Base-by-base conservation (phyloP, 2,797 vertebrate genomes). In the Dryobates pubescens region DNA sequence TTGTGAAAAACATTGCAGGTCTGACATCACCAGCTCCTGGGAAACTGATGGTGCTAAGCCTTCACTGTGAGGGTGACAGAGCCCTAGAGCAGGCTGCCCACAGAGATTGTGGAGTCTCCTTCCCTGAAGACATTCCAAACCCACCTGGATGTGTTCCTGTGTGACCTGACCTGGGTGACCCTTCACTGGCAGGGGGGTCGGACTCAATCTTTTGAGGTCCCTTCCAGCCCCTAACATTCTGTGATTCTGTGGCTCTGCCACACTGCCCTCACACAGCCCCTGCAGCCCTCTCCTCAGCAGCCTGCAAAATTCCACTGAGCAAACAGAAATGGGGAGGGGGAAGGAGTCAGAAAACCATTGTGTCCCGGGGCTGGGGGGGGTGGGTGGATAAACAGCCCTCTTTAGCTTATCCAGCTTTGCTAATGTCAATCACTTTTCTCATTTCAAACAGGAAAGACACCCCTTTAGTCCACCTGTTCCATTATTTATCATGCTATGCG, bases 391-490 rank as follows among this genome's bases (percentile, higher is more conserved):
- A 95, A 65, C 36, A 72, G 53, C 49, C 69, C 86, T 75, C 27
- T 90, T 87, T 81, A 83, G 91, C 36, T 76, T 78, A 49, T 71
- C 63, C 74, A 85, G 63, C 88, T 88, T 92, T 90, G 89, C 74
- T 82, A 53, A 91, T 92, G 96, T 87, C 93, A 91, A 80, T 95
- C 94, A 86, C 64, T 87, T 89, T 75, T 93, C 92, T 96, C 87
- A 54, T 96, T 97, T 96, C 87, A 92, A 87, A 92, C 92, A 91
- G 96, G 95, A 97, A 96, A 95, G 93, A 78, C 74, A 69, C 96
- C 91, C 96, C 96, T 97, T 97, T 92, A 96, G 97, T 97, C 97
- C 98, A 98, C 97, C 98, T 98, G 98, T 98, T 98, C 96, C 96
- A 97, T 97, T 97, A 98, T 98, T 97, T 97, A 98, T 98, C 98